Conservation (phyloP, 2,797 vertebrate genomes). For the Carduelis carduelis region DNA sequence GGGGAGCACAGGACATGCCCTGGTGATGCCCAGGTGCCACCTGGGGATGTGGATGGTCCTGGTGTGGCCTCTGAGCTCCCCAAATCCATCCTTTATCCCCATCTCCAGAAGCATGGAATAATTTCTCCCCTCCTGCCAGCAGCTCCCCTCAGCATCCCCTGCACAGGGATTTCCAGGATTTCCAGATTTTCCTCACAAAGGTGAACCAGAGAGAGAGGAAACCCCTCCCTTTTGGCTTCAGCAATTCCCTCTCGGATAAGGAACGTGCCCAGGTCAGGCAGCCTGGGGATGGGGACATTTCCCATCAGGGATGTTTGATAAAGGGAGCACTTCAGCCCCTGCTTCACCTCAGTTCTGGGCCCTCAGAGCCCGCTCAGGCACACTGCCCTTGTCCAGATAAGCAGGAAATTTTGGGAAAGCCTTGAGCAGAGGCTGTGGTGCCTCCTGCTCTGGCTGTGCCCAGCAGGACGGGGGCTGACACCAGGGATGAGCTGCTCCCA, state of each 20-base stretch:
- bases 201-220: not conserved
- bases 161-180: not conserved
- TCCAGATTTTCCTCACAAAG: not conserved
- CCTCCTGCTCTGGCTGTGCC: not conserved
- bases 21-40: not conserved
- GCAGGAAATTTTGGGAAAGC: not conserved
- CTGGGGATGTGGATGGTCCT: not conserved
- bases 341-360: not conserved
- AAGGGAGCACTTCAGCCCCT: not conserved
- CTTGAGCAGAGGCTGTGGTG: rapidly evolving
- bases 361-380: not conserved
- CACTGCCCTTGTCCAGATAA: rapidly evolving
- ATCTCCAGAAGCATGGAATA: rapidly evolving
- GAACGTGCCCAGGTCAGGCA: not conserved
- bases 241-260: not conserved
- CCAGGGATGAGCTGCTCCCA: not conserved
- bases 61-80: not conserved
- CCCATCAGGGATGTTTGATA: not conserved
- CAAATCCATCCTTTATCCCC: not conserved
- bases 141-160: not conserved
- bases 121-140: not conserved
- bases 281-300: not conserved
- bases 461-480: not conserved
- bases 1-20: rapidly evolving
- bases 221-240: not conserved